Evolutionary conservation across 2,797 vertebrate genomes (phyloP), one percentile per base, ranked within the genome.

Genomic region (Sorex maritimensis): DNA sequence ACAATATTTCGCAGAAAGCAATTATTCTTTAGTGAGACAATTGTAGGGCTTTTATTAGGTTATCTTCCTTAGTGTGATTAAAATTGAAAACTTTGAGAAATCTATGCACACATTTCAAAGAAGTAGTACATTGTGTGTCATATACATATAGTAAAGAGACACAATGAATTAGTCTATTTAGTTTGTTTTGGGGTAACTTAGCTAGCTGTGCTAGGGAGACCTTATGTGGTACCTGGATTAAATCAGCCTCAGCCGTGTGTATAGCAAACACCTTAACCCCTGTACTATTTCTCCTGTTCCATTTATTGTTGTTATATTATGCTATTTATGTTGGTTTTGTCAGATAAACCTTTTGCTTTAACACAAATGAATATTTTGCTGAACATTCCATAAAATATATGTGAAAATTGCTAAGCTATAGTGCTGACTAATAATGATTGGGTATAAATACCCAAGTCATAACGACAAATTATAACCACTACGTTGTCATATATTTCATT

Each of bases 41-140:
- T 15, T 24, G 24, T 6, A 0, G 13, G 81, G 5, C 6, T 79
- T 30, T 75, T 69, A 6, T 7, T 41, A 17, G 15, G 26, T 46
- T 44, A 68, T 81, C 30, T 46, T 10, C 65, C 55, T 81, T 65
- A 30, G 71, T 46, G 17, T 34, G 15, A 92, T 7, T 86, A 93
- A 88, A 67, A 90, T 30, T 28, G 19, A 80, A 88, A 44, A 9
- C 12, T 91, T 82, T 85, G 44, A 82, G 44, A 91, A 71, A 1
- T 79, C n/a, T 58, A 38, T 11, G 1, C 4, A 21, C 11, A 67
- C 44, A 1, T 34, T 4, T 74, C 71, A 84, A 82, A 38, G 28
- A 82, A 85, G 61, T 28, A 7, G 14, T 23, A 46, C 8, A 68
- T 0, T 26, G 61, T 34, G 12, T 15, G 19, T 67, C 11, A 75